Conservation (phyloP, 2,113 vertebrate species). For the Daboia siamensis region DNA sequence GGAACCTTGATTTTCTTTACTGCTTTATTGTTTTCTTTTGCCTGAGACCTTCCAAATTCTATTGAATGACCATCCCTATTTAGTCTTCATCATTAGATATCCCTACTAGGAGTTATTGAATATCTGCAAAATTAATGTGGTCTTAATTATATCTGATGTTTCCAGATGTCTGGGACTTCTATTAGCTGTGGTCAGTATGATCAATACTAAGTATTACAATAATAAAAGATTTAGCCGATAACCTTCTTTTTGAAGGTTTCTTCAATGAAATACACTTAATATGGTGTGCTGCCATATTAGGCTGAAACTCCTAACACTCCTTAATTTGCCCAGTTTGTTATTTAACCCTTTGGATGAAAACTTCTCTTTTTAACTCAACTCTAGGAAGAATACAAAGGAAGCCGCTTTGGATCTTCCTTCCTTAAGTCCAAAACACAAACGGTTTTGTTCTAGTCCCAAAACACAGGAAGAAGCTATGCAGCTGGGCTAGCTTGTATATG, state of each 20-base stretch:
- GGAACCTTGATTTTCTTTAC: neutral
- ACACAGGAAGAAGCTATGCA: neutral
- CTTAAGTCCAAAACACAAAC: neutral
- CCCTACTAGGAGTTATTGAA: neutral
- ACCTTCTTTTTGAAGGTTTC: neutral
- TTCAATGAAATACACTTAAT: neutral
- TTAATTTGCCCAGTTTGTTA: neutral
- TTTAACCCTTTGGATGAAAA: neutral
- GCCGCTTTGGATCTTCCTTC: neutral
- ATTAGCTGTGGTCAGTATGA: neutral
- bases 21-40: neutral
- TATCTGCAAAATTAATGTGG: neutral
- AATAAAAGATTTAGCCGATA: neutral
- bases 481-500: neutral
- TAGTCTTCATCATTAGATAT: neutral
- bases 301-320: neutral
- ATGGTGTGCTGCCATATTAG: neutral
- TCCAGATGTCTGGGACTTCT: neutral
- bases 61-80: neutral
- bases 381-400: neutral
- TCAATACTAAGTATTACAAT: neutral
- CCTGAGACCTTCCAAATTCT: neutral
- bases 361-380: neutral
- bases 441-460: neutral
- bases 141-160: neutral